phyloP scores from a whole-genome alignment of 2,113 vertebrate species.

The Vulpes vulpes region DNA sequence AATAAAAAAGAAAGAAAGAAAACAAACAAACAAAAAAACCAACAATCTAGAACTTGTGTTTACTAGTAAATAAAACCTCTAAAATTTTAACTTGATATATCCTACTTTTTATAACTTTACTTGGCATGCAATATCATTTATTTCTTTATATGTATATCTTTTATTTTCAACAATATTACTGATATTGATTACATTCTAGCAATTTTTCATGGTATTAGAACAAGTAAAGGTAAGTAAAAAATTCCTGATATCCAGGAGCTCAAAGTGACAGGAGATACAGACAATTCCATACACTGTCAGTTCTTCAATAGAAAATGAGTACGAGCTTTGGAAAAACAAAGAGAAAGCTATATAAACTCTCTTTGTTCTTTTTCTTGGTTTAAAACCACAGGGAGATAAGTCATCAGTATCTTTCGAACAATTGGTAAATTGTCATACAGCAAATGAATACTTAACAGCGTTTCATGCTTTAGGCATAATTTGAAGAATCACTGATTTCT shows the following conservation, averaged over 20 bases:
- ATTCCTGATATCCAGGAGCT: not conserved
- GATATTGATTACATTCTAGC: not conserved
- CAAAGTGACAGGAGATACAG: not conserved
- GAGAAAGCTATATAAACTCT: not conserved
- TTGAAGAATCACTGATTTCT: not conserved
- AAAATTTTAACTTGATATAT: not conserved
- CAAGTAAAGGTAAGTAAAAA: not conserved
- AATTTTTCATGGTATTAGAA: not conserved
- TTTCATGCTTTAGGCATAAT: not conserved
- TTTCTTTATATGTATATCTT: not conserved
- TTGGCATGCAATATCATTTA: not conserved
- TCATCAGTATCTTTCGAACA: not conserved
- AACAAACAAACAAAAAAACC: not conserved
- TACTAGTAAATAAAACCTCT: not conserved
- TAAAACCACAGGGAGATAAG: not conserved
- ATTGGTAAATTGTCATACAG: not conserved
- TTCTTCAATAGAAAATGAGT: not conserved
- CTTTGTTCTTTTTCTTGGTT: not conserved
- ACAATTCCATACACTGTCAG: not conserved
- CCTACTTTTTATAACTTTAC: not conserved
- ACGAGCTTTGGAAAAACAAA: not conserved
- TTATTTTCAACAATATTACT: not conserved
- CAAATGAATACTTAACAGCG: not conserved
- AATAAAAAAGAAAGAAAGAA: not conserved
- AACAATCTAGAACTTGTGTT: not conserved